Conservation (phyloP, 1,140 invertebrate species). For the Heliconius hewitsoni region DNA sequence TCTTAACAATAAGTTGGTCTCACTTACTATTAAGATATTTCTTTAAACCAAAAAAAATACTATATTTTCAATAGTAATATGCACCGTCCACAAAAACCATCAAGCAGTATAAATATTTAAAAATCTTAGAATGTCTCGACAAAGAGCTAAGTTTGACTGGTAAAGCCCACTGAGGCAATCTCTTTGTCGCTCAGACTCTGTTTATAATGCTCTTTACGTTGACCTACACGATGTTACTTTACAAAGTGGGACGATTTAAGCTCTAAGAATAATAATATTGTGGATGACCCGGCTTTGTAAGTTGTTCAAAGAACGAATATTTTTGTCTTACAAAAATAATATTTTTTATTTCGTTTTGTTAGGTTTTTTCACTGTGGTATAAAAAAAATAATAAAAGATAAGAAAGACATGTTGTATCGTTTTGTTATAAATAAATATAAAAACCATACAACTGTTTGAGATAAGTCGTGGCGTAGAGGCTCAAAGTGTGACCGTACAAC, state of each 20-base stretch:
- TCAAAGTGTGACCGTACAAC: no score
- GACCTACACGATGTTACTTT: neutral
- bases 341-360: no score
- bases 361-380: neutral
- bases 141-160: conserved; percentile 17
- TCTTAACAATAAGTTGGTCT: no score
- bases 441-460: no score
- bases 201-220: conserved; percentile 17
- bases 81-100: neutral
- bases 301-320: neutral
- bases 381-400: neutral
- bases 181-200: conserved; percentile 1
- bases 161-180: conserved; percentile 14
- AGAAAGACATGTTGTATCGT: neutral
- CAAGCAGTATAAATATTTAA: neutral
- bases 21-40: no score
- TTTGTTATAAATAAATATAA: no score
- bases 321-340: neutral
- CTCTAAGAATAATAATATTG: neutral
- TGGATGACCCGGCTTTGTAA: neutral
- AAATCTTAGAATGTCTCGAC: neutral
- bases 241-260: neutral
- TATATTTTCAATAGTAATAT: neutral
- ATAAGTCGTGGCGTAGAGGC: no score
- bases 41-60: neutral